Percentiles rank a stretch among this genome's conserved stretches.
These are phyloP conservation scores for Dysidea cf. avara DNA, from an alignment of 37 sponge, comb jelly and placozoan genomes.

Conservation along the genomic window DNA sequence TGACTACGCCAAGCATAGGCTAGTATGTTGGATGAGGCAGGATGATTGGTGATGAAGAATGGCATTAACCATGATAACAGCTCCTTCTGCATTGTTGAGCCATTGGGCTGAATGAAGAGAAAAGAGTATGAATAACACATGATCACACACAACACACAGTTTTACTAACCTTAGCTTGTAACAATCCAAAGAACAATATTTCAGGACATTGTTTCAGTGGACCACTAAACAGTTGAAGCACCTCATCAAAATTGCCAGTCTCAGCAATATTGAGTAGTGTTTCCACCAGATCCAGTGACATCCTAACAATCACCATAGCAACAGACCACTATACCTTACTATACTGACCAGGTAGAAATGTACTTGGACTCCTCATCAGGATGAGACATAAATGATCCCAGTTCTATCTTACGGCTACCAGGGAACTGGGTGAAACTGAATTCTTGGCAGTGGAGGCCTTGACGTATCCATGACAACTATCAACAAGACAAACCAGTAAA, in stretches of 20 bases:
- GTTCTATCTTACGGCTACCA: neutral
- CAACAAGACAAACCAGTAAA: no score
- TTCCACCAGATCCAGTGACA: constrained; percentile 80
- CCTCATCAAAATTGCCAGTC: constrained; percentile 83
- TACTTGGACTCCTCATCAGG: no score
- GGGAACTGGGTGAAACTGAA: constrained; percentile 87
- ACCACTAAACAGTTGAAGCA: constrained; percentile 58
- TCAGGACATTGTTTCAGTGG: constrained; percentile 97
- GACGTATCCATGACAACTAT: no score
- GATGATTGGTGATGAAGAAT: constrained; percentile 82
- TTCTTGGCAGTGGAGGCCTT: constrained; percentile 43
- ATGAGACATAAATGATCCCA: no score
- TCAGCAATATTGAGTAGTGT: constrained; percentile 87
- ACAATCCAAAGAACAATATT: constrained; percentile 78
- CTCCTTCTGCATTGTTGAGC: constrained; percentile 79
- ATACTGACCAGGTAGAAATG: no score
- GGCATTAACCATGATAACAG: constrained; percentile 75
- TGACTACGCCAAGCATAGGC: constrained; percentile 84
- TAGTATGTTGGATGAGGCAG: constrained; percentile 74
- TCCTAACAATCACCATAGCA: constrained; percentile 45
- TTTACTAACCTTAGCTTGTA: constrained; percentile 69
- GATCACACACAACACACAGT: neutral
- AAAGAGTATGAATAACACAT: neutral
- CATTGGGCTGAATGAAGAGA: constrained; percentile 30
- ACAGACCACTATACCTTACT: no score